Evolutionary conservation across 2,797 vertebrate genomes (phyloP), one percentile per base, ranked within the genome.

Genomic region (Vespertilio murinus): DNA sequence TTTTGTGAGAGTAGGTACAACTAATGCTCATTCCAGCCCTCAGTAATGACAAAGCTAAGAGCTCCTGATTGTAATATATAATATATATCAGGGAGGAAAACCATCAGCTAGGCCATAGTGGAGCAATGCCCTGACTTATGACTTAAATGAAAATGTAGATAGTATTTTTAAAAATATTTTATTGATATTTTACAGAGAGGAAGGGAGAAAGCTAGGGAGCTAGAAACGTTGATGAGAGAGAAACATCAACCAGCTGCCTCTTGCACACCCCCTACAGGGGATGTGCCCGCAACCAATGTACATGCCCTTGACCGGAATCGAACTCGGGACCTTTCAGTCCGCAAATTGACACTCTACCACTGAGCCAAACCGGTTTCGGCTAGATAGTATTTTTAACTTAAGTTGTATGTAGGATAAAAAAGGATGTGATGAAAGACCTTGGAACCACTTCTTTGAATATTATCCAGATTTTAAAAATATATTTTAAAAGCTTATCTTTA

Each of bases 101-200:
- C 23, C 16, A 45, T 70, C 18, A 18, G 20, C 6, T 25, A 73
- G 67, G 10, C 16, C 49, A 81, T 7, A 77, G 71, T 59, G 25
- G 33, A 91, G 3, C 13, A 71, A 30, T 35, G 22, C 18, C 25
- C 20, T 71, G 40, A 42, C 30, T 93, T 83, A 33, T 4, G 61
- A 89, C 35, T 82, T 83, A 85, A 89, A 86, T 69, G 8, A 94
- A 94, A 88, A 67, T 56, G 9, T 54, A 78, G 42, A 56, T 1
- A 85, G 42, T 42, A 42, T 42, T 42, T 42, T 42, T 42, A 2
- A 11, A 42, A 42, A 42, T 42, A 42, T 42, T 42, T 42, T 42
- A 11, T 42, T 42, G 42, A 42, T 42, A 9, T 42, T 42, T 1
- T 42, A 42, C 42, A 42, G 42, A 42, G 42, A 42, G 10, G 42